Evolutionary conservation across 2,797 vertebrate species (phyloP).

Genomic region (Triplophysa yarkandensis): DNA sequence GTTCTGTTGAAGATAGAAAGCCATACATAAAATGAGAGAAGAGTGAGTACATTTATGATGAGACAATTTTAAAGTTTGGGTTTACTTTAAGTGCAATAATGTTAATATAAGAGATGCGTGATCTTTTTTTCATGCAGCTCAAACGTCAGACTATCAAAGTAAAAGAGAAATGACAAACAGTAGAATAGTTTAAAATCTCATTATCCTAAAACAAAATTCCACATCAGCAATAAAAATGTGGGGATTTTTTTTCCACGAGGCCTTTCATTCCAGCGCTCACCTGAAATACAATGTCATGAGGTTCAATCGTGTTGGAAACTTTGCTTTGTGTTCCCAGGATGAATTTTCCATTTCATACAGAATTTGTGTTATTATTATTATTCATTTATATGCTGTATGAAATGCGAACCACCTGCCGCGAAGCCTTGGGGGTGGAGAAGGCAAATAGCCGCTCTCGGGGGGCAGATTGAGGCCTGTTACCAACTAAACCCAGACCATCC

Average conservation of each 20-base stretch:
- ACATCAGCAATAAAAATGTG: constrained; percentile 47
- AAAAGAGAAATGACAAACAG: constrained; percentile 21
- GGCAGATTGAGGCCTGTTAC: constrained; percentile 66
- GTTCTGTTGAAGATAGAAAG: too few species aligned
- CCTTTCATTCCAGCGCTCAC: constrained; percentile 49
- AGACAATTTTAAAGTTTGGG: too few species aligned
- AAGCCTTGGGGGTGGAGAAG: constrained; percentile 63
- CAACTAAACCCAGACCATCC: constrained; percentile 59
- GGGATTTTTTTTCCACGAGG: constrained; percentile 49
- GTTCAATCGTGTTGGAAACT: constrained; percentile 70
- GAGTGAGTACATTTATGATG: too few species aligned
- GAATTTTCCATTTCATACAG: constrained; percentile 76
- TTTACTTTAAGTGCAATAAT: too few species aligned
- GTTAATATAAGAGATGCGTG: too few species aligned
- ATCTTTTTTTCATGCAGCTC: too few species aligned
- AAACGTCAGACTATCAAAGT: constrained; percentile 7
- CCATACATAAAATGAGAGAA: too few species aligned
- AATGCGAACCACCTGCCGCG: constrained; percentile 80
- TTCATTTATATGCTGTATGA: constrained; percentile 65
- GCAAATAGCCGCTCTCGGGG: constrained; percentile 65
- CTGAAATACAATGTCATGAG: constrained; percentile 49
- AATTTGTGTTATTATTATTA: constrained; percentile 66
- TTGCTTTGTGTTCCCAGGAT: constrained; percentile 62
- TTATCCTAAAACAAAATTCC: constrained; percentile 32
- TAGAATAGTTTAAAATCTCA: background rate